Evolutionary conservation across 2,888 invertebrate species (phyloP).

Genomic region (Hypercompe scribonia): DNA sequence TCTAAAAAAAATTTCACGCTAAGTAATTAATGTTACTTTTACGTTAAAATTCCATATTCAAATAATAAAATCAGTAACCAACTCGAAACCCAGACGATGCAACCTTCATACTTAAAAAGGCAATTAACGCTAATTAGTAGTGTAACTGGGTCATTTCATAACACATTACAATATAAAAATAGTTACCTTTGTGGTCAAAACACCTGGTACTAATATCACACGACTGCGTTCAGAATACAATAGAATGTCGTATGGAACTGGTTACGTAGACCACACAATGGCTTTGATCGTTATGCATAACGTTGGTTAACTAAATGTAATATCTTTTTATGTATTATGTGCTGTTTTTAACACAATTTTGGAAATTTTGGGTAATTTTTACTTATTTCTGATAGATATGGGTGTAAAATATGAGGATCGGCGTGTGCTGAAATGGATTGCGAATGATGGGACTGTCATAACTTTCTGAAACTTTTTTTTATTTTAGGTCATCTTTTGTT

Average conservation of each 20-base stretch:
- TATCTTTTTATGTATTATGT: background rate
- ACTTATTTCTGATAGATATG: too few species aligned
- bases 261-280: background rate
- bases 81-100: conserved; percentile 32
- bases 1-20: background rate
- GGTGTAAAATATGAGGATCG: too few species aligned
- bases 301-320: background rate
- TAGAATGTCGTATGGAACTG: background rate
- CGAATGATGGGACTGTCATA: too few species aligned
- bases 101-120: conserved; percentile 41
- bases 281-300: background rate
- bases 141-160: conserved; percentile 51
- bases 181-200: conserved; percentile 16
- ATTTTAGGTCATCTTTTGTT: too few species aligned
- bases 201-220: conserved; percentile 13
- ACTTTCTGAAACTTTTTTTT: too few species aligned
- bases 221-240: conserved; percentile 15
- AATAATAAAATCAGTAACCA: conserved; percentile 11
- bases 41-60: conserved; percentile 6
- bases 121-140: conserved; percentile 46
- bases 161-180: conserved; percentile 34
- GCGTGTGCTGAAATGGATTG: too few species aligned
- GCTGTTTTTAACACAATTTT: background rate
- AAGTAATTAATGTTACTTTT: background rate
- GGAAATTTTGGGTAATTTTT: too few species aligned